phyloP scores from a whole-genome alignment of 2,113 vertebrate genomes.

The Dermatemys mawii region DNA sequence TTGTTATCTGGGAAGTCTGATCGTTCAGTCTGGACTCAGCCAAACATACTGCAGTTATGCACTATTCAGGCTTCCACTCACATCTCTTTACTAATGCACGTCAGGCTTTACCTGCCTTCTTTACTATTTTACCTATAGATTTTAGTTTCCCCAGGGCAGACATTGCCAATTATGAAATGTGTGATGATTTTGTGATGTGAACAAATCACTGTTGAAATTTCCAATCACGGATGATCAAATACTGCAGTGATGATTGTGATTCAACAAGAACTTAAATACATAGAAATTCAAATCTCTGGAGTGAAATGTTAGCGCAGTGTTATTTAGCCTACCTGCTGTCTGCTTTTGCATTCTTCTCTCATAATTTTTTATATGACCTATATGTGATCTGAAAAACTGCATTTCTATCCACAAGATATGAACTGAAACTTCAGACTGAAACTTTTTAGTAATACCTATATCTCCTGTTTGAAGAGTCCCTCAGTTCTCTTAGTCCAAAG shows the following conservation, averaged over 20 bases:
- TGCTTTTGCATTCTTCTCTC: not conserved
- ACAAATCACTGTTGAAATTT: not conserved
- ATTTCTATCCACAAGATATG: no score
- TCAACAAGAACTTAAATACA: not conserved
- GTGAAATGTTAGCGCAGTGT: not conserved
- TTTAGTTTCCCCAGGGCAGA: not conserved
- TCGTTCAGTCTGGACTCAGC: not conserved
- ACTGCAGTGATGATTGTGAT: not conserved
- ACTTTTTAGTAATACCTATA: not conserved
- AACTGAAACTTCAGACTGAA: not conserved
- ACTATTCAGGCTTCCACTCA: not conserved
- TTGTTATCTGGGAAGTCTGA: not conserved
- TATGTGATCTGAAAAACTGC: not conserved
- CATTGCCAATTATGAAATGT: not conserved
- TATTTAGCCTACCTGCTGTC: not conserved
- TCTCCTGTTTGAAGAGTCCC: not conserved
- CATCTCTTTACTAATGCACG: not conserved
- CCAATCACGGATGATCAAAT: not conserved
- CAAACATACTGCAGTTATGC: not conserved
- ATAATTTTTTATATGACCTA: not conserved
- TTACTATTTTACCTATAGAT: not conserved
- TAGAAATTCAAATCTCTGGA: not conserved
- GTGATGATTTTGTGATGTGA: not conserved
- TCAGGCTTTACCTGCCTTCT: not conserved
- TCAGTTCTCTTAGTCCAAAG: not conserved